Evolutionary conservation across 2,888 invertebrate species (phyloP), one percentile per base, ranked within the genome.

Genomic region (Stenchaetothrips biformis): DNA sequence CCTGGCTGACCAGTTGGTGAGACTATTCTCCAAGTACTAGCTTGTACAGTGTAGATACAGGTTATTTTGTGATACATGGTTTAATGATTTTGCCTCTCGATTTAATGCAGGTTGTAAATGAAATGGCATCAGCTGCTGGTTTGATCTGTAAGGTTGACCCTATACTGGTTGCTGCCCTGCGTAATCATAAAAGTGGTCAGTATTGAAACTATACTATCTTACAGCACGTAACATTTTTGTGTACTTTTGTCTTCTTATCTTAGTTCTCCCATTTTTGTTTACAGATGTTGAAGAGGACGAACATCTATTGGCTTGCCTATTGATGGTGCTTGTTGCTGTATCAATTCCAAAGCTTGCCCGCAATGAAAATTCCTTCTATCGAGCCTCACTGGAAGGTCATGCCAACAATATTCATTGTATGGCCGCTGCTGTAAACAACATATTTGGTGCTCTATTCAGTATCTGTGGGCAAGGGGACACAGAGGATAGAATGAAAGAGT

Each of bases 401-500:
- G 93, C 96, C n/a, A 99, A 99, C 88, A 99, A 99, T 87, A 97
- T 96, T 82, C 99, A 99, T 87, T 99, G 99, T 86, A 94, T 99
- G 90, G 97, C 99, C 0, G 92, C 96, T 78, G 98, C 98, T 0
- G 95, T 99, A 67, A 98, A 97, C 86, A 95, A 95, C 84, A 95
- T 98, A 82, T 98, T 98, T 85, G 98, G 97, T 25, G 98, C 99
- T 1, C 88, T 99, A 80, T 99, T 99, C 85, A 96, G 97, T 2
- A 95, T 98, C 83, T 97, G 98, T 85, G 97, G 96, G 0, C 95
- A 95, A 86, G 96, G 95, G 48, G 99, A 99, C 86, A 97, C 98
- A 83, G 97, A 97, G 86, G 97, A 98, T 85, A 91, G 99, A 80
- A 95, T 99, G 93, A 99, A 99, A 86, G 99, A 99, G 86, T 99